A percentile compares a stretch with the other conserved stretches of the same genome.
These are phyloP conservation scores for Dicrurus megarhynchus DNA, from an alignment of 2,113 vertebrate species.

Conservation along the genomic window DNA sequence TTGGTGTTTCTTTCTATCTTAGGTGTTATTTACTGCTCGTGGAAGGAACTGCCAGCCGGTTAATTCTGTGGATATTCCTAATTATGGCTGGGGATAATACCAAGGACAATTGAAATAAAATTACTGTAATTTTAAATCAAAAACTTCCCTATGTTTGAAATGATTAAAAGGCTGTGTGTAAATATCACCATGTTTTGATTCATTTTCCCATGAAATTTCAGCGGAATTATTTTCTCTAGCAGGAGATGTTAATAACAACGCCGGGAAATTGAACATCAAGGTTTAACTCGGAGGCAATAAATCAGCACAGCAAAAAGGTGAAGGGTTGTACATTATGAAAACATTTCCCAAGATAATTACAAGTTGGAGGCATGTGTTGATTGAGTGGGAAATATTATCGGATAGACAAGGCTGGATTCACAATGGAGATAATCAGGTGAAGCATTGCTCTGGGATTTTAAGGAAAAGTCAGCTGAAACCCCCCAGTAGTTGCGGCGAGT, in stretches of 20 bases:
- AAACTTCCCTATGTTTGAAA: neutral
- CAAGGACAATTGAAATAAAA: slow-evolving; percentile 40
- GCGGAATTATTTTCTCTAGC: neutral
- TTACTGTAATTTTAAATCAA: slow-evolving; percentile 29
- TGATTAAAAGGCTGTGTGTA: neutral
- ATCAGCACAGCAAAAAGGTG: slow-evolving; percentile 38
- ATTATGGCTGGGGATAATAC: slow-evolving; percentile 14
- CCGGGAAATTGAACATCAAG: slow-evolving; percentile 34
- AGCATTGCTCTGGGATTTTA: neutral
- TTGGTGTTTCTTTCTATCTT: neutral
- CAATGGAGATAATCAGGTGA: slow-evolving; percentile 15
- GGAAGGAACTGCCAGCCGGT: neutral
- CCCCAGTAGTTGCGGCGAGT: neutral
- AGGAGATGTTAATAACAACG: slow-evolving; percentile 8
- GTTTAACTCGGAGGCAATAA: slow-evolving; percentile 36
- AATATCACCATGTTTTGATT: slow-evolving; percentile 19
- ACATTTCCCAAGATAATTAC: slow-evolving; percentile 45
- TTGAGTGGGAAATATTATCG: slow-evolving; percentile 12
- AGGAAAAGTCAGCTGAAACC: neutral
- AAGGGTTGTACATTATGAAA: slow-evolving; percentile 26
- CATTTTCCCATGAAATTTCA: slow-evolving; percentile 20
- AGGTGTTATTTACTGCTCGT: neutral
- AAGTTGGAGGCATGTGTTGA: slow-evolving; percentile 25
- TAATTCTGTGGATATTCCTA: slow-evolving; percentile 22
- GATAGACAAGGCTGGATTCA: neutral